A percentile compares a stretch with the other conserved stretches of the same genome.
These are phyloP conservation scores for Dryadula phaetusa DNA, from an alignment of 2,888 invertebrate species.

Conservation along the genomic window DNA sequence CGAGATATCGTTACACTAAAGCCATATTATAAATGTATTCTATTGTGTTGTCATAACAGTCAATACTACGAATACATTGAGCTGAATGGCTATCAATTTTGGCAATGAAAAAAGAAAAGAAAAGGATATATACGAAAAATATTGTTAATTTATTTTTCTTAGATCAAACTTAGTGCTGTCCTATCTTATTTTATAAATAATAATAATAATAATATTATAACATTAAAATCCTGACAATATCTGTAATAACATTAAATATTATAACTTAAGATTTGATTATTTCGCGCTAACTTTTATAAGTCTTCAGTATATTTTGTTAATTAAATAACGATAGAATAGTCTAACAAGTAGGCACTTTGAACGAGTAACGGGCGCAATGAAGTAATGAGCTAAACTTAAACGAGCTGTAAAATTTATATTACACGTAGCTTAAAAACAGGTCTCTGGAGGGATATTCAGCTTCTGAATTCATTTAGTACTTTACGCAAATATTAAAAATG, in stretches of 20 bases:
- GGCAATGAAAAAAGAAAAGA: background rate
- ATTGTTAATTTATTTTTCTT: too few relatives aligned
- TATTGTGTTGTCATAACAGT: slow-evolving; percentile 48
- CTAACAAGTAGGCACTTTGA: slow-evolving; percentile 29
- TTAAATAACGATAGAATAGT: slow-evolving; percentile 31
- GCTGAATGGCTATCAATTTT: background rate
- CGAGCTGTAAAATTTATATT: slow-evolving; percentile 81
- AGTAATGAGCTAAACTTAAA: slow-evolving; percentile 81
- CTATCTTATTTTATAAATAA: too few relatives aligned
- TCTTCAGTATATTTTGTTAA: slow-evolving; percentile 8
- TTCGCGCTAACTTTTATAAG: background rate
- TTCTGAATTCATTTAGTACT: slow-evolving; percentile 73
- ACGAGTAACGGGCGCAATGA: slow-evolving; percentile 59
- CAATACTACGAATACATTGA: slow-evolving; percentile 3
- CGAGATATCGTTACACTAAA: slow-evolving; percentile 52
- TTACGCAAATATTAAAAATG: slow-evolving; percentile 49
- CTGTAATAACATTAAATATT: background rate
- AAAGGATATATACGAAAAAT: background rate
- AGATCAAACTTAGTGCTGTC: too few relatives aligned
- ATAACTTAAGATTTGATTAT: background rate
- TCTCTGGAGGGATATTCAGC: slow-evolving; percentile 71
- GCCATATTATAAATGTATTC: slow-evolving; percentile 44
- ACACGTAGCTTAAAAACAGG: slow-evolving; percentile 78
- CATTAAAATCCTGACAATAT: background rate
- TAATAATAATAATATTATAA: too few relatives aligned